phyloP scores from a whole-genome alignment of 92 coral and sea anemone species.

The Epizoanthus rinbou region DNA sequence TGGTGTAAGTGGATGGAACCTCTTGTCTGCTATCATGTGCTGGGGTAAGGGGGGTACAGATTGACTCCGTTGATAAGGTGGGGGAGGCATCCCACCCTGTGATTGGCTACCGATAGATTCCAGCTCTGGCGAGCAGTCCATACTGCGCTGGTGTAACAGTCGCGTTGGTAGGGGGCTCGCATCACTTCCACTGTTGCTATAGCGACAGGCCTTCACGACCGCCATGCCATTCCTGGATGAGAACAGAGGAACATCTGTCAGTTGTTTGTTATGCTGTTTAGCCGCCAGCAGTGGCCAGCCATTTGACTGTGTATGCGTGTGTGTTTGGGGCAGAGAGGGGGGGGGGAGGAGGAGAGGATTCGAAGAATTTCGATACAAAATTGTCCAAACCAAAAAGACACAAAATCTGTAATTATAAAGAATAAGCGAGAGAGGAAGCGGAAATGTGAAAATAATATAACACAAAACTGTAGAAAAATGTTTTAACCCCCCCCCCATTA shows the following conservation, averaged over 20 bases:
- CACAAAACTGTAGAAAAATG: no score
- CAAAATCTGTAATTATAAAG: no score
- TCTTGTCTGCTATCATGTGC: conserved; percentile 73
- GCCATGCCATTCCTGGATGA: conserved; percentile 42
- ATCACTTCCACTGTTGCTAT: conserved; percentile 66
- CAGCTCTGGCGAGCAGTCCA: conserved; percentile 85
- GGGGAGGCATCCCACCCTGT: conserved; percentile 73
- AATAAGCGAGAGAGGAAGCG: no score
- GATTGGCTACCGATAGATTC: conserved; percentile 84
- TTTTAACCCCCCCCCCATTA: no score
- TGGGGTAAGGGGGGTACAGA: conserved; percentile 98
- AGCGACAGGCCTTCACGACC: conserved; percentile 76
- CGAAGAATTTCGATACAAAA: no score
- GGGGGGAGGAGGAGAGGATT: no score
- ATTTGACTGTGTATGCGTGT: no score
- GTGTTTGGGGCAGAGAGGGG: no score
- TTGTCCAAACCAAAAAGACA: no score
- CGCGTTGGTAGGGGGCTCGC: conserved; percentile 70
- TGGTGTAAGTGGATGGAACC: conserved; percentile 97
- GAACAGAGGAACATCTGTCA: background rate
- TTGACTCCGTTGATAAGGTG: conserved; percentile 88
- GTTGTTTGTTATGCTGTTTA: no score
- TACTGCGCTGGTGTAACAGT: conserved; percentile 56
- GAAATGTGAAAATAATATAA: no score
- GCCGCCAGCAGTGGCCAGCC: no score